A percentile compares a stretch with the other conserved stretches of the same genome.
phyloP scores from a whole-genome alignment of 2,797 vertebrate species.

The Staurois parvus region DNA sequence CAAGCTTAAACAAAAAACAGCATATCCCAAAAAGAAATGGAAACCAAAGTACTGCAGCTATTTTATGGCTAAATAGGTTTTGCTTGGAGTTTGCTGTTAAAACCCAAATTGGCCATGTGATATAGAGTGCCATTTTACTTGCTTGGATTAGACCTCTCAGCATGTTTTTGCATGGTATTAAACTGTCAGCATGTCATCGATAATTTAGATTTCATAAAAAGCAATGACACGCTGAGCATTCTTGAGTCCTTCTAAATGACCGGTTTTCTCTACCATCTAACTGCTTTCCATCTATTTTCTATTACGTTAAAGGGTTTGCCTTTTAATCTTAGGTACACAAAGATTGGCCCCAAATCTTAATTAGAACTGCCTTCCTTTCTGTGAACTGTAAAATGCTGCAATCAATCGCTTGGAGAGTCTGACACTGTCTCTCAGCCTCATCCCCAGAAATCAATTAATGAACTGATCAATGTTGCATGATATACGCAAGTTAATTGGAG shows the following conservation, averaged over 20 bases:
- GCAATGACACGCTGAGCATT: background rate
- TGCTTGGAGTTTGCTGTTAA: background rate
- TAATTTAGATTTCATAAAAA: constrained; percentile 17
- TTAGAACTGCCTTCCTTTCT: constrained; percentile 32
- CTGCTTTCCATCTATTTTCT: background rate
- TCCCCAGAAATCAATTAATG: constrained; percentile 73
- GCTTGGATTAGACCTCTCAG: background rate
- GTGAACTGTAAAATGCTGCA: constrained; percentile 15
- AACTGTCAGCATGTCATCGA: constrained; percentile 13
- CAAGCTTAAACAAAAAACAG: too few species aligned
- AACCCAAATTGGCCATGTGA: constrained; percentile 12
- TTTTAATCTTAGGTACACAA: background rate
- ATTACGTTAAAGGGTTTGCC: constrained; percentile 31
- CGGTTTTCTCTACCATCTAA: background rate
- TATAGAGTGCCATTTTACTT: constrained; percentile 5
- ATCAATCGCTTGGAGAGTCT: constrained; percentile 64
- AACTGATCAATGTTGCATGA: constrained; percentile 70
- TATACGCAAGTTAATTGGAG: constrained; percentile 69
- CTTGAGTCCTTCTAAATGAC: constrained; percentile 1
- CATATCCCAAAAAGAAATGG: too few species aligned
- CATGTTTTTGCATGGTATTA: background rate
- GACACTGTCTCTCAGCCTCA: constrained; percentile 67
- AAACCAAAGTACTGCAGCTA: too few species aligned
- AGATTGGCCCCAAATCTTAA: constrained; percentile 39
- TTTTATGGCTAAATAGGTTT: too few species aligned